These are phyloP conservation scores for Perdita meconis DNA, from an alignment of 2,888 invertebrate species.

Conservation along the genomic window DNA sequence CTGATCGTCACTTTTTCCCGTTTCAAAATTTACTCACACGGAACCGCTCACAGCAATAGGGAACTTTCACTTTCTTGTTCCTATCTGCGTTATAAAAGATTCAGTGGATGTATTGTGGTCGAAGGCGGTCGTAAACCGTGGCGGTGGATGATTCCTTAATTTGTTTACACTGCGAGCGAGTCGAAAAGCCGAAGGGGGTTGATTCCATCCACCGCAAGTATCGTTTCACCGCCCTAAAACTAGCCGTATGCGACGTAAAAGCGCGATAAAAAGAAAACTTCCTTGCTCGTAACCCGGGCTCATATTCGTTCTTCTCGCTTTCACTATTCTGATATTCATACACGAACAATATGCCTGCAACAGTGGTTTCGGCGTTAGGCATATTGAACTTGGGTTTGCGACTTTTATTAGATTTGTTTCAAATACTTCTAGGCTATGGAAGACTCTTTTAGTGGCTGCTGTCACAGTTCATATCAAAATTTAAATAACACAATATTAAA, in stretches of 20 bases:
- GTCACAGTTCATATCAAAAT: too few species aligned
- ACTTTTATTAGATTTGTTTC: constrained; percentile 3
- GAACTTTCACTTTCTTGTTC: constrained; percentile 15
- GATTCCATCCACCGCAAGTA: constrained; percentile 49
- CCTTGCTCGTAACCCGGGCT: constrained; percentile 78
- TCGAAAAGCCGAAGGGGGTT: constrained; percentile 59
- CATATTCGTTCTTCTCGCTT: constrained; percentile 63
- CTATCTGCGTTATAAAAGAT: constrained; percentile 75
- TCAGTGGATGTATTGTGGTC: constrained; percentile 74
- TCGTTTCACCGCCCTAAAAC: constrained; percentile 64
- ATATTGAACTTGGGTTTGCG: constrained; percentile 7
- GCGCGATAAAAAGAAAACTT: constrained; percentile 82
- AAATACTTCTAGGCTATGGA: background rate
- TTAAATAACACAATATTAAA: too few species aligned
- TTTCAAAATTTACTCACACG: constrained; percentile 4
- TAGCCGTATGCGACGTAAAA: constrained; percentile 80
- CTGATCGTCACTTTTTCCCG: background rate
- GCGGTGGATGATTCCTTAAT: constrained; percentile 81
- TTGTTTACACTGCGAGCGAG: constrained; percentile 81
- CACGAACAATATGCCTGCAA: constrained; percentile 15
- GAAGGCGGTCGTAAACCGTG: constrained; percentile 74
- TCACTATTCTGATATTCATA: constrained; percentile 53
- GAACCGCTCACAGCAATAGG: background rate
- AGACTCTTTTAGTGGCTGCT: background rate
- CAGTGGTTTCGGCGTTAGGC: background rate